A percentile compares a stretch with the other conserved stretches of the same genome.
Evolutionary conservation across 2,113 vertebrate species (phyloP).

Genomic region (Struthidea cinerea): DNA sequence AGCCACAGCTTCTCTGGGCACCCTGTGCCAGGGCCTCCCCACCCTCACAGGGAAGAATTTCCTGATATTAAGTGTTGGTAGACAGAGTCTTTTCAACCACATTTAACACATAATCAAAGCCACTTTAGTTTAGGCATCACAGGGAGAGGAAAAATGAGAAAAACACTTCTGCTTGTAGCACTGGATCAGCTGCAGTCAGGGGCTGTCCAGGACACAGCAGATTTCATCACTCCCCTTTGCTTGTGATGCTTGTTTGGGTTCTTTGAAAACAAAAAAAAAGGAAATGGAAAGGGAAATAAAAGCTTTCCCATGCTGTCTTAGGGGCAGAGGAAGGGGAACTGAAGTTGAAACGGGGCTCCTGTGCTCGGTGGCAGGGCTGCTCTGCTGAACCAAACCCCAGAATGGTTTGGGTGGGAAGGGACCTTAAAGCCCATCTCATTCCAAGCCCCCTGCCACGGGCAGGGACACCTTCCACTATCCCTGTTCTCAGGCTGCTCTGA

Average conservation of each 20-base stretch:
- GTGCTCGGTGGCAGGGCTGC: accelerated
- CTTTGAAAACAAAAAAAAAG: background rate
- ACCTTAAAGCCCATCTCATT: background rate
- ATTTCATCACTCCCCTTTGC: background rate
- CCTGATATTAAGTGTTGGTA: background rate
- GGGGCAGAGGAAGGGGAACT: slow-evolving; percentile 4
- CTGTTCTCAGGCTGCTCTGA: background rate
- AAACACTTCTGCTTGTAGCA: background rate
- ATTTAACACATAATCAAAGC: background rate
- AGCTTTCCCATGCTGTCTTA: background rate
- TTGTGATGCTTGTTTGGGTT: background rate
- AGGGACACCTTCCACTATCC: background rate
- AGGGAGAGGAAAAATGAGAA: background rate
- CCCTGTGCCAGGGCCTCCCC: accelerated
- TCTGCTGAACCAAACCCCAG: background rate
- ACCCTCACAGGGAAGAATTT: background rate
- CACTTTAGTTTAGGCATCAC: background rate
- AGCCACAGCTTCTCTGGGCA: background rate
- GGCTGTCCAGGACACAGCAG: background rate
- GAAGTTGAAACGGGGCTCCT: background rate
- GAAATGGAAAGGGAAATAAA: slow-evolving; percentile 1
- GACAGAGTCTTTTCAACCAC: background rate
- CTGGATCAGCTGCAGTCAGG: background rate
- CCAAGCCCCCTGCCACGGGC: accelerated
- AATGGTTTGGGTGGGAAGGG: background rate